Base-by-base conservation (phyloP, 2,888 invertebrate species). In the Cheilosia scutellata region DNA sequence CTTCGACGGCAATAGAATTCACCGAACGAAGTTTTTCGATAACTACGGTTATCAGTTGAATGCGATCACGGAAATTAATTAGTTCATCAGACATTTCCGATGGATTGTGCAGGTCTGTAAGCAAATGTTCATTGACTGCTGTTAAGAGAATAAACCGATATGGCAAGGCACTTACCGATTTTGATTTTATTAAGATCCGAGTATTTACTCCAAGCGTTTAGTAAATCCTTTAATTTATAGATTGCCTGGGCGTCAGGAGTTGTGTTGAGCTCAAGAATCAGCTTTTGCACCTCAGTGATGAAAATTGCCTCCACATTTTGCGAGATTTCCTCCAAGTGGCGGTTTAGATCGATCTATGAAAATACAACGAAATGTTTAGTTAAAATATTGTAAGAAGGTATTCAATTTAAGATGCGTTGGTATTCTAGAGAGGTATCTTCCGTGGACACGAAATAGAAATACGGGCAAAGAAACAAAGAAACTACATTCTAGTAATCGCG, bases 261-360 rank as follows among this genome's bases (percentile, higher is more conserved):
- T 47, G 49, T 63, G 49, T 77, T 68, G 4, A 77, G 60, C 5
- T 87, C 71, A 4, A 88, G 47, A 42, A 90, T 76, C 6, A 88
- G 70, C 6, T 76, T 82, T 77, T 92, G 92, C 0, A 90, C 88
- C 2, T 89, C 87, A 2, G 74, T 65, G 37, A 89, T 88, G 37
- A 91, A 88, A 2, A 90, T 76, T 2, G 79, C 57, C 68, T 92
- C 91, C 1, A 92, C 88, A 37, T 82, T 89, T 62, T 89, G 89
- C 5, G 94, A 93, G 29, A 96, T 91, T 88, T 95, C 95, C 89
- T 96, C 96, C 55, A 97, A 93, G 90, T 96, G 96, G 2, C 92
- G 91, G 88, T 92, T 92, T 0, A 92, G 88, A 88, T 92, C 92
- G 68, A 92, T 90, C 92, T 92, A 40, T 7, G 82, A 82, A n/a